Percentiles rank a stretch among this genome's conserved stretches.
Conservation (phyloP, 2,888 invertebrate species). For the Corbicula japonica region DNA sequence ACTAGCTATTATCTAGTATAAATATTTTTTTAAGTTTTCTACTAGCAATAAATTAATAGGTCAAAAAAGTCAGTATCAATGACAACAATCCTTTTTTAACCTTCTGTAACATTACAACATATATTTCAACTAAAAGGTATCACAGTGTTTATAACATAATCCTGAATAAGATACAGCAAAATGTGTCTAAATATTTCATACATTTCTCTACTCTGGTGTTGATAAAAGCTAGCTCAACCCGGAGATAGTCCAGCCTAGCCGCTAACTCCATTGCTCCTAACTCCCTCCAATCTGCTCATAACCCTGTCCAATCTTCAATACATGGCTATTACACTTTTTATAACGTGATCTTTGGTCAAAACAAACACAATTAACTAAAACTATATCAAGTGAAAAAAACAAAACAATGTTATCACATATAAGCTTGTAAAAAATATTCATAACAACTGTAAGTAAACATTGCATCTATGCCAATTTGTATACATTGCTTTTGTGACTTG, state of each 20-base stretch:
- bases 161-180: slow-evolving; percentile 17
- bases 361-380: slow-evolving; percentile 21
- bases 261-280: background rate
- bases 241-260: background rate
- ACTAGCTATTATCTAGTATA: too few species aligned
- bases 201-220: background rate
- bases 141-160: slow-evolving; percentile 18
- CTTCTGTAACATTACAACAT: slow-evolving; percentile 1
- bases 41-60: too few species aligned
- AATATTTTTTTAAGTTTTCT: too few species aligned
- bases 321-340: background rate
- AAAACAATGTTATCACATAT: slow-evolving; percentile 47
- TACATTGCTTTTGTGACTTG: slow-evolving; percentile 21
- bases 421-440: slow-evolving; percentile 36
- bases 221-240: background rate
- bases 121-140: slow-evolving; percentile 11
- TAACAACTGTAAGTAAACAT: slow-evolving; percentile 31
- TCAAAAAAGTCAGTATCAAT: too few species aligned
- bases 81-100: background rate
- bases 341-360: slow-evolving; percentile 21
- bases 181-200: slow-evolving; percentile 3
- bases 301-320: background rate
- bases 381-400: slow-evolving; percentile 20
- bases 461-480: slow-evolving; percentile 42
- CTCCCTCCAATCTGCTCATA: background rate